Percentiles rank a stretch among this genome's conserved stretches.
These are phyloP conservation scores for Teinopalpus imperialis DNA, from an alignment of 2,888 invertebrate species.

Conservation along the genomic window DNA sequence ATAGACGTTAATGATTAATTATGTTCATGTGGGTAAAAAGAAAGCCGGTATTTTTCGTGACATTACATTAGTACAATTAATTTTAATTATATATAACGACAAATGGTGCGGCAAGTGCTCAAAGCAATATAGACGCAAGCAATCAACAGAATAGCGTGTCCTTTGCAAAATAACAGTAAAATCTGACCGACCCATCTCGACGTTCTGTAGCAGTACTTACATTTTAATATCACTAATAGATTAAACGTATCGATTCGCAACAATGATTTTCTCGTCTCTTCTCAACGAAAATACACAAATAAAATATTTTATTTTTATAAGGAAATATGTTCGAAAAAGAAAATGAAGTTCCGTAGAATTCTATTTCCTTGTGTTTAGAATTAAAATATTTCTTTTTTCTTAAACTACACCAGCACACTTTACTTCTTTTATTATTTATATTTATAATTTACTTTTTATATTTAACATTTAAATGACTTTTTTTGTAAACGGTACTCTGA, in stretches of 20 bases:
- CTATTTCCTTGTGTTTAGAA: too few relatives aligned
- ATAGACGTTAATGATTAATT: too few relatives aligned
- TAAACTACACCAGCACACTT: slow-evolving; percentile 1
- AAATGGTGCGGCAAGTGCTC: slow-evolving; percentile 34
- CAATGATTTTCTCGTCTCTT: slow-evolving; percentile 55
- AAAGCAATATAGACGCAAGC: slow-evolving; percentile 42
- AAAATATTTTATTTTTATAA: slow-evolving; percentile 4
- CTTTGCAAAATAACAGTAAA: slow-evolving; percentile 43
- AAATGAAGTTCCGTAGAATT: not conserved
- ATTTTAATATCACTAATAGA: slow-evolving; percentile 74
- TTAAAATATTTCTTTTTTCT: slow-evolving; percentile 3
- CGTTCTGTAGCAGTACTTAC: slow-evolving; percentile 44
- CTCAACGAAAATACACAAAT: slow-evolving; percentile 52
- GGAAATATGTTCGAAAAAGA: not conserved
- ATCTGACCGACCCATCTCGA: slow-evolving; percentile 46
- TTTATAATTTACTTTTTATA: not conserved
- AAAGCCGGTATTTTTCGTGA: too few relatives aligned
- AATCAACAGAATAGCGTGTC: slow-evolving; percentile 39
- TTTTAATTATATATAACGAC: not conserved
- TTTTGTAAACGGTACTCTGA: slow-evolving; percentile 30
- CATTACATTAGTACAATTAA: too few relatives aligned
- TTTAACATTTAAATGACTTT: not conserved
- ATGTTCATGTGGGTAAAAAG: too few relatives aligned
- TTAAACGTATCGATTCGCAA: slow-evolving; percentile 67
- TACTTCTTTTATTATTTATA: slow-evolving; percentile 1